These are phyloP conservation scores for Vollenhovia emeryi DNA, from an alignment of 1,140 invertebrate species.

Conservation along the genomic window DNA sequence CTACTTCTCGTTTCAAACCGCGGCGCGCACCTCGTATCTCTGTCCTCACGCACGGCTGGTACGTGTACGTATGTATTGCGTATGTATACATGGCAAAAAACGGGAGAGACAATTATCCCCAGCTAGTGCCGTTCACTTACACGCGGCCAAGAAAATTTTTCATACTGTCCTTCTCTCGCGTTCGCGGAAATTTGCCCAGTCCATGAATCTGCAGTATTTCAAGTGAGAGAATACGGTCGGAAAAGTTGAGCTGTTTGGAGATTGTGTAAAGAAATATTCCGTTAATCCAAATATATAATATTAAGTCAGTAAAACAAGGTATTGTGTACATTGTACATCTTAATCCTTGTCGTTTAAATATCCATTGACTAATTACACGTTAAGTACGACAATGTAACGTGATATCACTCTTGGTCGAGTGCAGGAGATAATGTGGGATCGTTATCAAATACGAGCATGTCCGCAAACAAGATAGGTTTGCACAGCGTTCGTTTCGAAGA, in stretches of 20 bases:
- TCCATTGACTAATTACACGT: not conserved
- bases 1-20: constrained; percentile 62
- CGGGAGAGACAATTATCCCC: constrained; percentile 42
- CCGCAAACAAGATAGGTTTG: constrained; percentile 8
- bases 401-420: constrained; percentile 12
- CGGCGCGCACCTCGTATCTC: constrained; percentile 22
- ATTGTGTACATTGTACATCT: not conserved
- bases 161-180: not conserved
- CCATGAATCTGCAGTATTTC: not conserved
- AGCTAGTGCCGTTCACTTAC: not conserved
- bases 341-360: not conserved
- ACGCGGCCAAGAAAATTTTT: not conserved
- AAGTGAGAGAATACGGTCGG: not conserved
- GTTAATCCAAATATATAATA: too few species aligned
- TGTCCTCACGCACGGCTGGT: not conserved
- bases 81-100: constrained; percentile 6
- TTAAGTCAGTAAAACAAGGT: too few species aligned
- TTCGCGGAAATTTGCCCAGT: not conserved
- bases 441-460: constrained; percentile 13
- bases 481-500: not conserved
- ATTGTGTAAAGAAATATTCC: not conserved
- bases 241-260: not conserved
- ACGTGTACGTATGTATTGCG: not conserved
- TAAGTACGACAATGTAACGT: not conserved
- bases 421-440: constrained; percentile 9